Evolutionary conservation across 2,888 invertebrate species (phyloP).

Genomic region (Pasiphila rectangulata): DNA sequence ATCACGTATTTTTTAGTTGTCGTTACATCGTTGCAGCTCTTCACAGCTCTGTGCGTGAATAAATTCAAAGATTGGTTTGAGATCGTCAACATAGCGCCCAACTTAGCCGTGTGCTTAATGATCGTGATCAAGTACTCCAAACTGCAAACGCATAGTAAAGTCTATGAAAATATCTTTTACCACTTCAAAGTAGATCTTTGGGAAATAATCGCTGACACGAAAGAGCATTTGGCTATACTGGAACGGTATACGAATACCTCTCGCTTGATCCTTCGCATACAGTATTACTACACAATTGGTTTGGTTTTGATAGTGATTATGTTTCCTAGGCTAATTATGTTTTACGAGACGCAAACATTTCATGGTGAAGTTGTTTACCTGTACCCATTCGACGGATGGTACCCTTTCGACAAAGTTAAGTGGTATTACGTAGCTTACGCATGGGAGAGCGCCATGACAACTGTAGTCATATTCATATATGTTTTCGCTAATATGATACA

Average conservation of each 20-base stretch:
- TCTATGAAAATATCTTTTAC: conserved; percentile 49
- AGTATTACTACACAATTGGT: conserved; percentile 48
- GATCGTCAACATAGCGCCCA: conserved; percentile 61
- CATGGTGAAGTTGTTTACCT: conserved; percentile 46
- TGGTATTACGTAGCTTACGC: conserved; percentile 59
- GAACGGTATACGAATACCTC: conserved; percentile 43
- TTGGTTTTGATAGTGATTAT: conserved; percentile 50
- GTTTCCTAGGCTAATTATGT: conserved; percentile 62
- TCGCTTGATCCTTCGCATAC: conserved; percentile 46
- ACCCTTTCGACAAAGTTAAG: conserved; percentile 63
- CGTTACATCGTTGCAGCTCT: conserved; percentile 50
- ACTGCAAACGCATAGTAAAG: conserved; percentile 43
- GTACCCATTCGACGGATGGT: conserved; percentile 69
- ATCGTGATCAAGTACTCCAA: conserved; percentile 54
- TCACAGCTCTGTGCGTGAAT: conserved; percentile 45
- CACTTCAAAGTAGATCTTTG: conserved; percentile 56
- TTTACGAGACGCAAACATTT: conserved; percentile 45
- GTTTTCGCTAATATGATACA: conserved; percentile 55
- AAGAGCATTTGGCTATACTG: conserved; percentile 43
- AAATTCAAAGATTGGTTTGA: conserved; percentile 54
- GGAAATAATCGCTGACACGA: conserved; percentile 44
- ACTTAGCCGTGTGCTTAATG: conserved; percentile 60
- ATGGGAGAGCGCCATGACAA: conserved; percentile 65
- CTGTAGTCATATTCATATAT: conserved; percentile 53
- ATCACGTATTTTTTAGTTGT: conserved; percentile 40